Evolutionary conservation across 2,888 invertebrate species (phyloP).

Genomic region (Cryptocephalus primarius): DNA sequence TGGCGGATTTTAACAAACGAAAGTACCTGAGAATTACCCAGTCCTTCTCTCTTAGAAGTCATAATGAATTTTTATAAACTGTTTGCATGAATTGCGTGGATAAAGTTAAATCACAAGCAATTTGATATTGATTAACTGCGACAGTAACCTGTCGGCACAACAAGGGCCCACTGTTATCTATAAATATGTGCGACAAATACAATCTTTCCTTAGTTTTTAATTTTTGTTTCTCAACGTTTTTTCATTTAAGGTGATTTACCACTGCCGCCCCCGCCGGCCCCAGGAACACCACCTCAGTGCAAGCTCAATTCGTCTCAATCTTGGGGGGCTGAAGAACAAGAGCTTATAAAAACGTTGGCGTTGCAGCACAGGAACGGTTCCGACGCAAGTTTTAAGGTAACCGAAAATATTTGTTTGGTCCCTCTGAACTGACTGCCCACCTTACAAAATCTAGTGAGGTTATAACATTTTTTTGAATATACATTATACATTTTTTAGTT

Average conservation of each 20-base stretch:
- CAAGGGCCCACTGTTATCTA: too few relatives aligned
- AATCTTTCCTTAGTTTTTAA: too few relatives aligned
- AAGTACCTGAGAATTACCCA: too few relatives aligned
- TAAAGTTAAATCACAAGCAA: too few relatives aligned
- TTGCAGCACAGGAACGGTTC: constrained; percentile 61
- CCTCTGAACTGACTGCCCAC: constrained; percentile 1
- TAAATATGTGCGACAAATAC: too few relatives aligned
- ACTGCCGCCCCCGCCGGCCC: constrained; percentile 48
- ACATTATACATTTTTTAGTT: constrained; percentile 2
- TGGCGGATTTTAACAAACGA: too few relatives aligned
- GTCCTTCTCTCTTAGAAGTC: too few relatives aligned
- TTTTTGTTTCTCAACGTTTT: too few relatives aligned
- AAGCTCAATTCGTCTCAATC: constrained; percentile 43
- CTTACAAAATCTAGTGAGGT: constrained; percentile 7
- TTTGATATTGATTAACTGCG: too few relatives aligned
- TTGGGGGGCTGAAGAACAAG: constrained; percentile 43
- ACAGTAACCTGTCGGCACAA: too few relatives aligned
- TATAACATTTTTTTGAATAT: constrained; percentile 5
- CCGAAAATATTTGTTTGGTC: constrained; percentile 6
- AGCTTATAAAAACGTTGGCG: constrained; percentile 37
- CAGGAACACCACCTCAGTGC: constrained; percentile 39
- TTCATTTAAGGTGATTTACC: constrained; percentile 40
- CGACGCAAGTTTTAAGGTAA: constrained; percentile 74
- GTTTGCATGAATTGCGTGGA: too few relatives aligned
- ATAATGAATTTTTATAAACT: too few relatives aligned